Evolutionary conservation across 1,140 invertebrate species (phyloP).

Genomic region (Aleiodes sp.): DNA sequence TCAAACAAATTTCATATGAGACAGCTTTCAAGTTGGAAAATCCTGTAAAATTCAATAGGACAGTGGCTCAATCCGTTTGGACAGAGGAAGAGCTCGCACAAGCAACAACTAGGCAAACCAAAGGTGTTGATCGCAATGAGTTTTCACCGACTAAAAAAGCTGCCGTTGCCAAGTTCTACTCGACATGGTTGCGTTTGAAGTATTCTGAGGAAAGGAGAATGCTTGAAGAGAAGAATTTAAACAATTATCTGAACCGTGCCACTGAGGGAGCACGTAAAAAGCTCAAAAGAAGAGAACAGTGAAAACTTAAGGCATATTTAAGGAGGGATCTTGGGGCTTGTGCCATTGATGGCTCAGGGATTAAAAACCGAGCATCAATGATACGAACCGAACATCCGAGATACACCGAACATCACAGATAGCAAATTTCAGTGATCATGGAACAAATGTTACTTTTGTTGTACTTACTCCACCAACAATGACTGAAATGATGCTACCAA

Average conservation of each 20-base stretch:
- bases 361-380: too few relatives aligned
- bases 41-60: background rate
- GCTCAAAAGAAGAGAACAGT: background rate
- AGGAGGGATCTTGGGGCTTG: too few relatives aligned
- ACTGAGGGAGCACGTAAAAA: background rate
- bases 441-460: too few relatives aligned
- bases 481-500: too few relatives aligned
- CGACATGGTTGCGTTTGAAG: background rate
- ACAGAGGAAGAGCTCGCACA: background rate
- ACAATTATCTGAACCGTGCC: background rate
- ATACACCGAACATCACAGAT: too few relatives aligned
- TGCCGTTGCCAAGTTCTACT: background rate
- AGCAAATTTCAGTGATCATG: too few relatives aligned
- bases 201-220: background rate
- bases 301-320: too few relatives aligned
- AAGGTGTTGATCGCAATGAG: background rate
- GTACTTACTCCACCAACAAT: too few relatives aligned
- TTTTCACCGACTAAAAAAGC: conserved; percentile 14
- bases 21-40: background rate
- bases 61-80: background rate
- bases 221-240: background rate
- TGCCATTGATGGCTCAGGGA: too few relatives aligned
- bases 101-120: background rate
- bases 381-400: too few relatives aligned
- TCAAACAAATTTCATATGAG: conserved; percentile 10